Base-by-base conservation (phyloP, 2,888 invertebrate genomes). In the Cryptocephalus moraei region DNA sequence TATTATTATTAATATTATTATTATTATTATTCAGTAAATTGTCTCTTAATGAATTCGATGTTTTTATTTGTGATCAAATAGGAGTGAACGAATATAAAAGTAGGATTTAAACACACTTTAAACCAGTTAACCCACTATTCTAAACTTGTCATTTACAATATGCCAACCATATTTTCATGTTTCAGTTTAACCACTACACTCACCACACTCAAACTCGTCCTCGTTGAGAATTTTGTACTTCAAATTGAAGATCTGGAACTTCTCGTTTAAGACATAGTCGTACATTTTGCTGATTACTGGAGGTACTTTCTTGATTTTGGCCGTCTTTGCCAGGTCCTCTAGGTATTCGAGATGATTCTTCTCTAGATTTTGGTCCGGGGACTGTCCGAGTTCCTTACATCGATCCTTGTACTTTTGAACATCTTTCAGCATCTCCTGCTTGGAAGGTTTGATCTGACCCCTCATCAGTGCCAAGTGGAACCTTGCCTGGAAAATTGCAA, bases 261-360 rank as follows among this genome's bases (percentile, higher is more conserved):
- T 71, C 52, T 79, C 78, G 4, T 32, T 38, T 1, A 8, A 8
- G 66, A 82, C 81, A 60, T 81, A 77, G 8, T 48, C 44, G 43
- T 88, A 88, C 12, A 91, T 68, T 56, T 78, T 79, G 8, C 82
- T 62, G 14, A 88, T 75, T 10, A 86, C 87, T 0, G 78, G 75
- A 0, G 81, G 84, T 4, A 90, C 71, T 1, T 78, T 74, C n/a
- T 71, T 65, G 6, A 84, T 71, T 1, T 76, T 76, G 0, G 81
- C 84, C 44, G 82, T 79, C 22, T 67, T 60, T 0, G 88, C 78
- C 42, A 92, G 71, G 45, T 80, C 77, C 33, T 77, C 69, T 67
- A 84, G 86, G 70, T 91, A 91, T 4, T n/a, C 11, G n/a, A n/a
- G n/a, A 12, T 6, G 36, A 6, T 36, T 36, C 3, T 77, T 81